Base-by-base conservation (phyloP, 1,140 invertebrate species). In the Matsumurasca onukii region DNA sequence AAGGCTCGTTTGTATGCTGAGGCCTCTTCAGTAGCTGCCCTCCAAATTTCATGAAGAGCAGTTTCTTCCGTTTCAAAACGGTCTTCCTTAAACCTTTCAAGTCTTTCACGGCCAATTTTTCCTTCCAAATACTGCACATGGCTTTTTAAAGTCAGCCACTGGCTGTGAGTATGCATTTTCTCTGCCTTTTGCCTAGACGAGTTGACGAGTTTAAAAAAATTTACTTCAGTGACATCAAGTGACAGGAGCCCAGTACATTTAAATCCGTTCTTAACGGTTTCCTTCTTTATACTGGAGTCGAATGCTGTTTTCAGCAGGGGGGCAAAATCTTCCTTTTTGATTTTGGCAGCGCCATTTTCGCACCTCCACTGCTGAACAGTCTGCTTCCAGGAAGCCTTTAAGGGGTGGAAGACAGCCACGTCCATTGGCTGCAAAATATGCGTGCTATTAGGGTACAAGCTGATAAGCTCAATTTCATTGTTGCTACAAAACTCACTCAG, bases 361-460 rank as follows among this genome's bases (percentile, higher is more conserved):
- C 31, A 39, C 61, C 68, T 69, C 25, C 72, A 73, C 31, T 62
- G 17, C 39, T 68, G 24, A n/a, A 78, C 75, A 3, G 68, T 63
- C 49, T 78, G 74, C 68, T 72, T 76, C 79, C 80, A 81, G 9
- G 59, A 59, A 31, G 59, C 61, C 73, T 81, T 81, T 1, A 79
- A 51, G 27, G 78, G 73, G 1, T 69, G 59, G 71, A 81, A 81
- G 31, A 78, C 75, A 0, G 73, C 65, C 1, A 81, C 77, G 73
- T 81, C 80, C 31, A 76, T 61, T 13, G 80, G 80, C 72, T 82
- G 80, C 2, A 81, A 48, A 22, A 82, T 75, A 67, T 81, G 79
- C 1, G 79, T 82, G 1, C 77, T 71, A 73, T 82, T 82, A 15
- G 79, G 79, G 49, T 75, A 76, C 3, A 82, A 67, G 3, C 77